These are phyloP conservation scores for Myripristis jacobus DNA, from an alignment of 2,797 vertebrate species.

Conservation along the genomic window DNA sequence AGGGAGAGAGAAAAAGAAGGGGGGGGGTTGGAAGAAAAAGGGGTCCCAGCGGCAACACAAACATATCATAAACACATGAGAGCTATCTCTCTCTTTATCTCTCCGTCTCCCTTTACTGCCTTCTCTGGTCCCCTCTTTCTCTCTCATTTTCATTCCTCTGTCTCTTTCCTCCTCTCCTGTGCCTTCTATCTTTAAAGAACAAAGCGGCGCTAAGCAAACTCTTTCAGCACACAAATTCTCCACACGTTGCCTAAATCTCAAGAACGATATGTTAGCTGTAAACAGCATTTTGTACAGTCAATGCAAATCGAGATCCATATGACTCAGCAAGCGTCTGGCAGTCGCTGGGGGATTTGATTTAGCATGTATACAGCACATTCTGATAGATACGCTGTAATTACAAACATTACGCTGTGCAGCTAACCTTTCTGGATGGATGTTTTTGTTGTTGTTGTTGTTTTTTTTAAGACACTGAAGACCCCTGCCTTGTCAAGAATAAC, in stretches of 20 bases:
- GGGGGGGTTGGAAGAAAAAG: conserved; percentile 49
- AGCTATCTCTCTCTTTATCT: conserved; percentile 65
- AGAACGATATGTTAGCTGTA: conserved; percentile 6
- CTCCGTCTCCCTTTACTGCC: conserved; percentile 39
- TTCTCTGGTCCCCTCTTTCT: conserved; percentile 22
- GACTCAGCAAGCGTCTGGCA: conserved; percentile 65
- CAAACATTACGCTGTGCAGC: conserved; percentile 2
- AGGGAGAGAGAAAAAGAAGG: conserved; percentile 30
- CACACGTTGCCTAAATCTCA: conserved; percentile 47
- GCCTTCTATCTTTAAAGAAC: conserved; percentile 69
- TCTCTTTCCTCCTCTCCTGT: conserved; percentile 56
- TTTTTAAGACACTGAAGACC: not conserved
- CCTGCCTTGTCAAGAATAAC: not conserved
- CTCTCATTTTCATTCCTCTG: conserved; percentile 43
- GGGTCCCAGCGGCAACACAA: conserved; percentile 72
- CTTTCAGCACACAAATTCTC: conserved; percentile 46
- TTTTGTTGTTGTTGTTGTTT: no score
- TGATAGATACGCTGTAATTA: conserved; percentile 4
- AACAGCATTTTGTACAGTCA: conserved; percentile 60
- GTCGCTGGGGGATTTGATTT: conserved; percentile 28
- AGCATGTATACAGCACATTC: not conserved
- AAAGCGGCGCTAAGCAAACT: conserved; percentile 63
- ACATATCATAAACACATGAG: conserved; percentile 78
- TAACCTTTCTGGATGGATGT: not conserved
- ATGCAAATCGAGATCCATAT: conserved; percentile 60